phyloP scores from a whole-genome alignment of 2,797 vertebrate genomes.

The Siniperca obscura region DNA sequence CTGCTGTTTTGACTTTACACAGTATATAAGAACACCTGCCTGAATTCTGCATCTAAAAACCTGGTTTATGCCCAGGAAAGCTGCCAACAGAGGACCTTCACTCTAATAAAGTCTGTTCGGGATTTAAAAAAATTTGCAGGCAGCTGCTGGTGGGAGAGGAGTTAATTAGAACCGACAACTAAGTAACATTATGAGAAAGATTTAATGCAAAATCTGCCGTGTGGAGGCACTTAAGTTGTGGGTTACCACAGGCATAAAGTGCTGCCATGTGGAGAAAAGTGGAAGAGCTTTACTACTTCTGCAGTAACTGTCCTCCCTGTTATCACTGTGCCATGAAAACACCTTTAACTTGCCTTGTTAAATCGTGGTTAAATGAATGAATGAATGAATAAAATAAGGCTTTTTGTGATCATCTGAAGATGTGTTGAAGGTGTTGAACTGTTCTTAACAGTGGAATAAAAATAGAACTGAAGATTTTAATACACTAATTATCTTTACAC shows the following conservation, averaged over 20 bases:
- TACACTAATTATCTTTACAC: background rate
- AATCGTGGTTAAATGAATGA: background rate
- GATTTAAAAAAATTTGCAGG: conserved; percentile 19
- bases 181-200: conserved; percentile 25
- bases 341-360: background rate
- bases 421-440: background rate
- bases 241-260: conserved; percentile 11
- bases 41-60: conserved; percentile 33
- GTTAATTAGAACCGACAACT: conserved; percentile 43
- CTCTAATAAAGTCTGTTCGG: conserved; percentile 28
- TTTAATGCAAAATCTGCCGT: conserved; percentile 24
- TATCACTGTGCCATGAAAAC: background rate
- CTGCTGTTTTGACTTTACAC: conserved; percentile 29
- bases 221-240: conserved; percentile 21
- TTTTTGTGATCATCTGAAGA: background rate
- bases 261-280: conserved; percentile 51
- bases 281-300: conserved; percentile 30
- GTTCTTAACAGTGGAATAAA: background rate
- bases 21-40: conserved; percentile 30
- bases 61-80: conserved; percentile 29
- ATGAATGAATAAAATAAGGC: background rate
- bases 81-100: conserved; percentile 34
- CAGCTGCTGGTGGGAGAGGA: conserved; percentile 49
- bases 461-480: background rate
- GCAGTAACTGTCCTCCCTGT: conserved; percentile 7